These are phyloP conservation scores for Cheirogaleus medius DNA, from an alignment of 2,113 vertebrate species.

Conservation along the genomic window DNA sequence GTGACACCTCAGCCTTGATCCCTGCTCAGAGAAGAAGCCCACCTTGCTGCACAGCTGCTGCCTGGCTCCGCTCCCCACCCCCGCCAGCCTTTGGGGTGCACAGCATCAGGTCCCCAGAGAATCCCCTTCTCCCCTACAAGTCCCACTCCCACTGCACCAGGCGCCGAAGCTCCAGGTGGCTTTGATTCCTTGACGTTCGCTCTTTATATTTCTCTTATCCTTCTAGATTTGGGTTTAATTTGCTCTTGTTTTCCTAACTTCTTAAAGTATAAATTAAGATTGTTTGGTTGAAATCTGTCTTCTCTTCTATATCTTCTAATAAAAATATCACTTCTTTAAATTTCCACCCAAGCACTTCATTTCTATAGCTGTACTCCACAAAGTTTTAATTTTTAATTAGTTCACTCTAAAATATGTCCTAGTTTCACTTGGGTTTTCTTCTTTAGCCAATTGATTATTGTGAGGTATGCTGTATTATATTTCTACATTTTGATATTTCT, in stretches of 20 bases:
- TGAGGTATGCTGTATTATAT: not conserved
- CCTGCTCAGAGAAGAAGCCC: not conserved
- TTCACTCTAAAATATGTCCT: not conserved
- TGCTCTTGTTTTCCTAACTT: not conserved
- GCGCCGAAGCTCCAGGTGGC: not conserved
- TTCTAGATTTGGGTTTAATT: not conserved
- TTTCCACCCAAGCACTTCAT: not conserved
- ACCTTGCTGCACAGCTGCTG: too few species aligned
- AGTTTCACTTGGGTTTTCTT: not conserved
- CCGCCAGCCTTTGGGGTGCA: too few species aligned
- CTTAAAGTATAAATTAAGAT: not conserved
- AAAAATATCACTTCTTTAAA: not conserved
- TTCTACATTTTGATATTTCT: not conserved
- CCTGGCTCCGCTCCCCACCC: too few species aligned
- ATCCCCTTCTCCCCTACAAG: rapidly evolving
- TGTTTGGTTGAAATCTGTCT: not conserved
- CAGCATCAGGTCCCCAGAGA: not conserved
- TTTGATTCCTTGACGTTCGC: not conserved
- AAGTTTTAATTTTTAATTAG: not conserved
- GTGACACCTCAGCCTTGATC: constrained; percentile 73
- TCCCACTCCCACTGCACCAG: too few species aligned
- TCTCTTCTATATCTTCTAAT: not conserved
- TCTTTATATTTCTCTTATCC: not conserved
- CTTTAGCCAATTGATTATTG: not conserved
- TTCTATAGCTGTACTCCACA: not conserved